These are phyloP conservation scores for Tenthredo livida DNA, from an alignment of 2,888 invertebrate genomes.

Conservation along the genomic window DNA sequence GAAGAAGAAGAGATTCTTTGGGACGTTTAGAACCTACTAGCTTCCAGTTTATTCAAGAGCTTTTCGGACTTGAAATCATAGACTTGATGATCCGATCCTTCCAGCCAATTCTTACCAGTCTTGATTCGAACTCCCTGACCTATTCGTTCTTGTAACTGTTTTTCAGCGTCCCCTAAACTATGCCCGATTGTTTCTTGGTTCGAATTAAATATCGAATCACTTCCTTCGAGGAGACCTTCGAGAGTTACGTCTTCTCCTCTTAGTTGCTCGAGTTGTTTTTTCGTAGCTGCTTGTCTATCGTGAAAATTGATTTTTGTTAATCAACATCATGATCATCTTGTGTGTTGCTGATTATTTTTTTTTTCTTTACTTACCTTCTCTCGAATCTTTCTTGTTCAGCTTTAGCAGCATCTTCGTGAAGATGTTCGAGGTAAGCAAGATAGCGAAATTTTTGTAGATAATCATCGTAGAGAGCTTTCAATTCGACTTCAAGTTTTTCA, in stretches of 20 bases:
- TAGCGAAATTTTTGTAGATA: conserved; percentile 94
- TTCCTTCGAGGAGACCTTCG: conserved; percentile 77
- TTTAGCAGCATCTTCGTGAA: conserved; percentile 90
- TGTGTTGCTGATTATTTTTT: background rate
- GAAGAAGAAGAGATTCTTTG: background rate
- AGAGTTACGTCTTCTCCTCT: conserved; percentile 80
- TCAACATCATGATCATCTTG: too few relatives aligned
- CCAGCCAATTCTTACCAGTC: conserved; percentile 60
- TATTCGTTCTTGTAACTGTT: conserved; percentile 65
- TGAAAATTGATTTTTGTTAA: background rate
- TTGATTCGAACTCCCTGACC: conserved; percentile 62
- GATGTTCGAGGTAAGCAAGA: conserved; percentile 92
- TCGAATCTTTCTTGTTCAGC: conserved; percentile 89
- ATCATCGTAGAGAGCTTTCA: conserved; percentile 90
- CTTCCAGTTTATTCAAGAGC: conserved; percentile 27
- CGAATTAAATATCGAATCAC: conserved; percentile 74
- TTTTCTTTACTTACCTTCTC: conserved; percentile 80
- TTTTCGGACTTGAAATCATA: conserved; percentile 38
- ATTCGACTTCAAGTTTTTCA: conserved; percentile 91
- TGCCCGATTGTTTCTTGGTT: conserved; percentile 71
- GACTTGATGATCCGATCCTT: conserved; percentile 6
- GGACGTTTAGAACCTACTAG: conserved; percentile 33
- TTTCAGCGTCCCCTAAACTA: conserved; percentile 66
- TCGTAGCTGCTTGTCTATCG: conserved; percentile 78
- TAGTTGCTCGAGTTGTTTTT: conserved; percentile 81